These are phyloP conservation scores for Hermetia illucens DNA, from an alignment of 1,140 invertebrate genomes.

Conservation along the genomic window DNA sequence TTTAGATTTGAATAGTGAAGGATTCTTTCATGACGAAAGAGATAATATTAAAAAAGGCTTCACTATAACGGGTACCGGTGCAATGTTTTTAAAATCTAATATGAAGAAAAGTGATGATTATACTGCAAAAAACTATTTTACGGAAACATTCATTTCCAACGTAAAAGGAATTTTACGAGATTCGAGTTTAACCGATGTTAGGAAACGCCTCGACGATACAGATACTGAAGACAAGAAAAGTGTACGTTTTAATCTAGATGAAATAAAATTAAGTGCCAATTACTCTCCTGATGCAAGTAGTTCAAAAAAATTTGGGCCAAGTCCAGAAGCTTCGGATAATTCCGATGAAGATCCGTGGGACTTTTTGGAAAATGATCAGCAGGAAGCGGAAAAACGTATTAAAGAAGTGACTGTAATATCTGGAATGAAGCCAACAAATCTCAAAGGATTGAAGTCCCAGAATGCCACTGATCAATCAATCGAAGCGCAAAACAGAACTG, in stretches of 20 bases:
- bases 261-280: constrained; percentile 13
- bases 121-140: neutral
- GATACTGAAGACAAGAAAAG: constrained; percentile 58
- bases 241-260: constrained; percentile 45
- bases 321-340: constrained; percentile 11
- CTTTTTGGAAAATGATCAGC: constrained; percentile 10
- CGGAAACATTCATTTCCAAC: constrained; percentile 29
- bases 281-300: constrained; percentile 9
- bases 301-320: constrained; percentile 9
- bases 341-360: constrained; percentile 12
- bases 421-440: constrained; percentile 1
- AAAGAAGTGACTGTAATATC: constrained; percentile 16
- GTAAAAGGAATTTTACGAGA: constrained; percentile 56
- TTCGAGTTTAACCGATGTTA: constrained; percentile 39
- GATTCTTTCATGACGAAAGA: constrained; percentile 6
- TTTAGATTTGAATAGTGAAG: neutral
- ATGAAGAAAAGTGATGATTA: constrained; percentile 31
- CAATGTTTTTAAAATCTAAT: constrained; percentile 55
- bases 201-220: constrained; percentile 14
- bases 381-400: constrained; percentile 23
- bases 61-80: constrained; percentile 31
- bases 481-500: too few species aligned
- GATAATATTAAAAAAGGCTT: constrained; percentile 8
- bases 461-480: too few species aligned
- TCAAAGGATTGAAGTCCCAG: neutral